Percentiles rank a stretch among this genome's conserved stretches.
Evolutionary conservation across 1,140 invertebrate genomes (phyloP).

Genomic region (Berghia stephanieae): DNA sequence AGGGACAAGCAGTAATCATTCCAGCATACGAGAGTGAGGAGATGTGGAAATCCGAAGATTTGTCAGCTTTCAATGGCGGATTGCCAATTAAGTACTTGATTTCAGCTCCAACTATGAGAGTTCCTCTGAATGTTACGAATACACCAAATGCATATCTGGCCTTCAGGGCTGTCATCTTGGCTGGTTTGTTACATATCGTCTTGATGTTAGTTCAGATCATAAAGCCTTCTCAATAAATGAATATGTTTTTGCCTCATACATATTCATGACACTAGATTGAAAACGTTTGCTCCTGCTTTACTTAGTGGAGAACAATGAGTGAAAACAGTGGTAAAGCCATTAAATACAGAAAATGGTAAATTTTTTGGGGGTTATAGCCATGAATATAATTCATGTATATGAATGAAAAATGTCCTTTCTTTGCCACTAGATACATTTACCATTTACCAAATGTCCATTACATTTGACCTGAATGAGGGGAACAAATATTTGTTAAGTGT

Average conservation of each 20-base stretch:
- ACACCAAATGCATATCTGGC: constrained; percentile 55
- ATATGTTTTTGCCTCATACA: background rate
- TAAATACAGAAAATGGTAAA: too few species aligned
- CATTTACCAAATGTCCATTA: too few species aligned
- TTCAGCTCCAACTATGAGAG: constrained; percentile 56
- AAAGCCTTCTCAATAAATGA: background rate
- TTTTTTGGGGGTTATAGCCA: too few species aligned
- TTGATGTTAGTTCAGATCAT: background rate
- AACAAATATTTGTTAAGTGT: too few species aligned
- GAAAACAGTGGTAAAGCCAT: too few species aligned
- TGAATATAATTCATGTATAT: too few species aligned
- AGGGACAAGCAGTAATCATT: constrained; percentile 56
- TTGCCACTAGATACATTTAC: too few species aligned
- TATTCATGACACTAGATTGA: background rate
- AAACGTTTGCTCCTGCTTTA: background rate
- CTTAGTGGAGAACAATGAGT: background rate
- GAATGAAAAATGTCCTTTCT: too few species aligned
- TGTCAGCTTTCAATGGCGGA: constrained; percentile 44
- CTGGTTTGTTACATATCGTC: constrained; percentile 37
- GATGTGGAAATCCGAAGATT: constrained; percentile 34
- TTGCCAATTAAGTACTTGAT: constrained; percentile 55
- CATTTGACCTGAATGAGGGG: too few species aligned
- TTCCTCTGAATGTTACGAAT: constrained; percentile 44
- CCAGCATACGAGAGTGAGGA: constrained; percentile 43
- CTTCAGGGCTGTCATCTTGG: constrained; percentile 54